Percentiles rank a stretch among this genome's conserved stretches.
These are phyloP conservation scores for Lasiurus cinereus DNA, from an alignment of 2,113 vertebrate species.

Conservation along the genomic window DNA sequence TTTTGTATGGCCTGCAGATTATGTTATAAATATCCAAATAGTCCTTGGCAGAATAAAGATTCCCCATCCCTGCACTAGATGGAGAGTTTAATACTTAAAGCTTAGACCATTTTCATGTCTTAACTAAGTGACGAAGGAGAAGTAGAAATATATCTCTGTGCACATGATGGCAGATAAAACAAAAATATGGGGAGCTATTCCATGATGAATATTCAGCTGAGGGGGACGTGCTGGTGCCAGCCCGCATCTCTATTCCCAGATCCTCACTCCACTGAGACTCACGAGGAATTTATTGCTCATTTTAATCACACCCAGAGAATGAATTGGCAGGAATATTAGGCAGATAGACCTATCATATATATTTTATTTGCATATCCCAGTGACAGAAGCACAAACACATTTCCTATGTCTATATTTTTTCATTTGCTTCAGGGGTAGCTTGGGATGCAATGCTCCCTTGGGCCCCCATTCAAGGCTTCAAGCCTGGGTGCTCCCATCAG, in stretches of 20 bases:
- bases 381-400: slow-evolving; percentile 87
- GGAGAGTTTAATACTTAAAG: slow-evolving; percentile 73
- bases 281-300: slow-evolving; percentile 89
- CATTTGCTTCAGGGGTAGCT: slow-evolving; percentile 81
- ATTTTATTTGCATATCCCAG: slow-evolving; percentile 88
- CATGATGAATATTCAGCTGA: slow-evolving; percentile 88
- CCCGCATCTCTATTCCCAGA: slow-evolving; percentile 74
- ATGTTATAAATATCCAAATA: no score
- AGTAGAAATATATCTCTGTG: slow-evolving; percentile 80
- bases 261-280: slow-evolving; percentile 84
- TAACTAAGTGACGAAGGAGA: slow-evolving; percentile 78
- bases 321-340: slow-evolving; percentile 87
- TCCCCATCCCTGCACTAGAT: not conserved
- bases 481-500: slow-evolving; percentile 66
- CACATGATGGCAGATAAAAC: slow-evolving; percentile 83
- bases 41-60: no score
- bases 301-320: slow-evolving; percentile 89
- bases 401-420: slow-evolving; percentile 85
- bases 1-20: no score
- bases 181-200: slow-evolving; percentile 75
- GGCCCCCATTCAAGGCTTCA: not conserved
- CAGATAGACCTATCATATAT: slow-evolving; percentile 81
- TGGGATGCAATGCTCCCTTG: slow-evolving; percentile 69
- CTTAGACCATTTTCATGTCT: slow-evolving; percentile 74
- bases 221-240: slow-evolving; percentile 81